Evolutionary conservation across 2,797 vertebrate genomes (phyloP).

Genomic region (Smutsia temminckii): DNA sequence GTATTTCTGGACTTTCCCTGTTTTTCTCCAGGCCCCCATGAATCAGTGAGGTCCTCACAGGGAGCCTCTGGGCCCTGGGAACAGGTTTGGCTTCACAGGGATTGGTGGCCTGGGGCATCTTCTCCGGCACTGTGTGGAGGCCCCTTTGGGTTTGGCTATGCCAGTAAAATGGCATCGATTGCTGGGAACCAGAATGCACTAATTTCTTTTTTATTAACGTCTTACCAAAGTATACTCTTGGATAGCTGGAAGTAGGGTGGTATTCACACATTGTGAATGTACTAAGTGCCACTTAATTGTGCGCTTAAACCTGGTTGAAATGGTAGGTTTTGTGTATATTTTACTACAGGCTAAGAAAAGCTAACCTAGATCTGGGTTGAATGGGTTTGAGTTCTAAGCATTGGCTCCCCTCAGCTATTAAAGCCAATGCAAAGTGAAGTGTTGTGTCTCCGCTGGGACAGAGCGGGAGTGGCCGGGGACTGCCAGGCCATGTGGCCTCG

Average conservation of each 20-base stretch:
- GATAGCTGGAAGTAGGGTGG: background rate
- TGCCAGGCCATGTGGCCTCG: rapidly evolving
- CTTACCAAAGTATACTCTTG: background rate
- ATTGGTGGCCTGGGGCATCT: background rate
- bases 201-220: background rate
- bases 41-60: background rate
- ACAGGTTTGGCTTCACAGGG: background rate
- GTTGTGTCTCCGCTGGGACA: background rate
- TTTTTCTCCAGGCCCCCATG: background rate
- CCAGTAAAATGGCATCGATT: background rate
- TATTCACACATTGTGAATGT: background rate
- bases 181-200: background rate
- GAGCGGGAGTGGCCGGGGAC: background rate
- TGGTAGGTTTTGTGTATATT: background rate
- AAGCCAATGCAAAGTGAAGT: background rate
- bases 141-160: background rate
- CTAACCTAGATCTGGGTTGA: background rate
- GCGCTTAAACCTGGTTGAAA: background rate
- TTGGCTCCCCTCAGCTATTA: background rate
- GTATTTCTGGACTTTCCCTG: background rate
- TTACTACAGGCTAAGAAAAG: background rate
- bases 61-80: background rate
- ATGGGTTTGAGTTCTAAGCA: background rate
- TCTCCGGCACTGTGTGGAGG: background rate
- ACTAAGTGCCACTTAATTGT: background rate